phyloP scores from a whole-genome alignment of 2,888 invertebrate genomes.

The Mythimna impura region DNA sequence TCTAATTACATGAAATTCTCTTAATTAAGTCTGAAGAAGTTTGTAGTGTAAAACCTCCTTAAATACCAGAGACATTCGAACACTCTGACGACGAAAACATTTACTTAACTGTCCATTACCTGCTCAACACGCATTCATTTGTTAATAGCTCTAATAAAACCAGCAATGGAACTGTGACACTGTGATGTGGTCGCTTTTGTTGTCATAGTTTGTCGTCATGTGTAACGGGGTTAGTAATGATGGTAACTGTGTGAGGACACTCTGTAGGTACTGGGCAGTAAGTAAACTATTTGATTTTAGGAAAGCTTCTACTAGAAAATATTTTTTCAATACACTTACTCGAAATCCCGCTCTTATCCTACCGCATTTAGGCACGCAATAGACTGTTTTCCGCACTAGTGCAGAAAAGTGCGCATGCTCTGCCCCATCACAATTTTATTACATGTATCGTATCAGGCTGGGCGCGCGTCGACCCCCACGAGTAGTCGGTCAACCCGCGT shows the following conservation, averaged over 20 bases:
- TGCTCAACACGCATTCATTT: neutral
- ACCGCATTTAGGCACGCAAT: too few species aligned
- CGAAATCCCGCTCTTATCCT: too few species aligned
- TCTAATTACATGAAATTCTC: conserved; percentile 65
- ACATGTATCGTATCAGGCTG: too few species aligned
- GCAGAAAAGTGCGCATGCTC: too few species aligned
- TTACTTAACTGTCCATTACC: neutral
- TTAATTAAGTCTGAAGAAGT: conserved; percentile 60
- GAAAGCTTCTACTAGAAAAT: too few species aligned
- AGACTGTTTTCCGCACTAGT: too few species aligned
- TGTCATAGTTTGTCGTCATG: conserved; percentile 34
- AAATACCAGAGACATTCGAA: neutral
- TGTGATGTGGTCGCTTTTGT: neutral
- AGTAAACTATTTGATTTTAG: neutral
- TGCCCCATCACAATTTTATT: too few species aligned
- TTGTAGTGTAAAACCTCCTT: conserved; percentile 38
- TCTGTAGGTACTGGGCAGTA: conserved; percentile 17
- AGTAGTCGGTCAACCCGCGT: too few species aligned
- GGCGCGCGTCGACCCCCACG: too few species aligned
- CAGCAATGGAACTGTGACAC: conserved; percentile 5
- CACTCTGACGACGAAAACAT: neutral
- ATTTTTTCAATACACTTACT: too few species aligned
- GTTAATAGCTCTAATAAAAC: neutral
- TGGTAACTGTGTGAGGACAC: conserved; percentile 21
- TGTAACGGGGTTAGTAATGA: conserved; percentile 50